Base-by-base conservation (phyloP, 2,113 vertebrate species). In the Saimiri boliviensis region DNA sequence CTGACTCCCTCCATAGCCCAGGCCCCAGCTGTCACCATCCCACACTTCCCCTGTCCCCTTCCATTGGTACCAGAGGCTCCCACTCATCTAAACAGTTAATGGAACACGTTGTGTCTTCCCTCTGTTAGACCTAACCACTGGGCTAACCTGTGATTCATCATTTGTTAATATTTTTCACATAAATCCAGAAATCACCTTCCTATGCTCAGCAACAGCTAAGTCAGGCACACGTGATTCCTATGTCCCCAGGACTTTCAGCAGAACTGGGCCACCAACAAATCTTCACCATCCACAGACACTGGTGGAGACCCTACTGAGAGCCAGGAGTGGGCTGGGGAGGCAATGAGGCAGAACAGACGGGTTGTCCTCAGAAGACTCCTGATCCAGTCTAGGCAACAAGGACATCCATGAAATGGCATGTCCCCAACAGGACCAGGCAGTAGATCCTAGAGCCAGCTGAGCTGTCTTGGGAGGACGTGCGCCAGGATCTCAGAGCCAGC, bases 371-470 rank as follows among this genome's bases (percentile, higher is more conserved):
- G 54, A 66, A 52, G 23, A 68, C 30, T 85, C 2, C 32, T 21
- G 30, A 37, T 52, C 66, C 2, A 1, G 40, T 3, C 1, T 8
- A 73, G 56, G 68, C 35, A 49, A 30, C 16, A 74, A 74, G 68
- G 19, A 37, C 7, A 60, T 6, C 37, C 40, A 20, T 49, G 77
- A 32, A 32, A 42, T 25, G 52, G 25, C 2, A 1, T 66, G 35
- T 58, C 40, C 52, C 63, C 27, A 70, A 91, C 32, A 40, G 71
- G 35, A 25, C 23, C n/a, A 17, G 1, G 19, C 1, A 1, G 56
- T 20, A 35, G 63, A 21, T 21, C 9, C 0, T 0, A 16, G 45
- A 17, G 54, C 2, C 66, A 30, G 9, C 6, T 13, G 40, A 23
- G 14, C 23, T 58, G 19, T 4, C 8, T 5, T 60, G 49, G 40